A percentile compares a stretch with the other conserved stretches of the same genome.
These are phyloP conservation scores for Tetropium fuscum DNA, from an alignment of 2,888 invertebrate species.

Conservation along the genomic window DNA sequence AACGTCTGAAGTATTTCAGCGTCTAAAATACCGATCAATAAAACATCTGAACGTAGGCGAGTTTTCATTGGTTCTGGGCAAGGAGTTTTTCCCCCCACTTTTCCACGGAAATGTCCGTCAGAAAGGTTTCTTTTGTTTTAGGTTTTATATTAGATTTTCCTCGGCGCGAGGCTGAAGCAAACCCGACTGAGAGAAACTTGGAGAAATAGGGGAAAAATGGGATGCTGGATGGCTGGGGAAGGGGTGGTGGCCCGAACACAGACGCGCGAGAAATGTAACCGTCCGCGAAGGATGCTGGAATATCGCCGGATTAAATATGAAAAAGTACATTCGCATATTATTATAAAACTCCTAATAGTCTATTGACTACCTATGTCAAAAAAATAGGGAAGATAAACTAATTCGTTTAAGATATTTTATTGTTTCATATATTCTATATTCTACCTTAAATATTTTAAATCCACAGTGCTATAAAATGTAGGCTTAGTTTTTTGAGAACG, in stretches of 20 bases:
- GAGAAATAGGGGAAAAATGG: constrained; percentile 47
- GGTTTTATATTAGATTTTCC: constrained; percentile 63
- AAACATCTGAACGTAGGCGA: constrained; percentile 64
- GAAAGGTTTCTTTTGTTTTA: constrained; percentile 65
- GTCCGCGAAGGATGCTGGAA: constrained; percentile 32
- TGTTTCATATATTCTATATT: too few relatives aligned
- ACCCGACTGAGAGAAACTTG: constrained; percentile 45
- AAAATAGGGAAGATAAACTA: too few relatives aligned
- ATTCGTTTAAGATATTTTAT: too few relatives aligned
- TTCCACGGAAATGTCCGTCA: constrained; percentile 63
- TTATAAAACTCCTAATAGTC: too few relatives aligned
- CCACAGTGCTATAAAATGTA: too few relatives aligned
- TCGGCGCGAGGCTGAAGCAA: constrained; percentile 52
- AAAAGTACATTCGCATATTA: too few relatives aligned
- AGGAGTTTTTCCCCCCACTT: constrained; percentile 65
- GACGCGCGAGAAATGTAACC: constrained; percentile 35
- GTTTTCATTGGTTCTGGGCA: constrained; percentile 64
- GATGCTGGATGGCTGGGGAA: constrained; percentile 37
- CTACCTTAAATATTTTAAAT: too few relatives aligned
- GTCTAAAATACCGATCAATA: constrained; percentile 65
- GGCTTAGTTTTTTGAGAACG: too few relatives aligned
- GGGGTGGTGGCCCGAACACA: constrained; percentile 28
- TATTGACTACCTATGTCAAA: too few relatives aligned
- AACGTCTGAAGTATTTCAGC: constrained; percentile 61
- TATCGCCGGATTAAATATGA: too few relatives aligned